Evolutionary conservation across 2,797 vertebrate genomes (phyloP), one percentile per base, ranked within the genome.

Genomic region (Diplodus sargus): DNA sequence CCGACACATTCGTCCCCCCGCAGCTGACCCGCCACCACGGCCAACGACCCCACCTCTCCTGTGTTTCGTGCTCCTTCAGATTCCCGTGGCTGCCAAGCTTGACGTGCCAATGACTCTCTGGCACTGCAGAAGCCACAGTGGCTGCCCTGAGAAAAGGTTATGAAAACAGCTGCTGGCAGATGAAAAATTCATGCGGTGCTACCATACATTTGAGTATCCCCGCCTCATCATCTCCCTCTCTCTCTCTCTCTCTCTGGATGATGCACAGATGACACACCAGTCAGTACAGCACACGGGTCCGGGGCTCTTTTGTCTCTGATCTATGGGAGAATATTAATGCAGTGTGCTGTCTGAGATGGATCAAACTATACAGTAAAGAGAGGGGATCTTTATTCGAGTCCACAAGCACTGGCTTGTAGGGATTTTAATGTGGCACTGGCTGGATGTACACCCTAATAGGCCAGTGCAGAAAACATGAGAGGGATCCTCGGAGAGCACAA

Each of bases 111-210:
- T 82, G 80, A 82, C 74, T 88, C 68, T 71, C 63, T 77, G 82
- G 68, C 79, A 84, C 74, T 81, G 71, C 69, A 73, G 77, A 84
- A 83, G 78, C 65, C 67, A 86, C 78, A 82, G 74, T 60, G 79
- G 77, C 83, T 86, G 83, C 86, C 84, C 78, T 22, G 83, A 88
- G 83, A 87, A 89, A 90, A 90, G 86, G 87, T 92, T 89, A 90
- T 60, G 77, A 88, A 91, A 91, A 92, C 90, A 93, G 89, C 90
- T 90, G 91, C 90, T 86, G 83, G 86, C 74, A 53, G 87, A 93
- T 93, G 78, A 94, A 94, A 92, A 85, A 94, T 92, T 82, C 69
- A 94, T 93, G 70, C 77, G 58, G 83, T 47, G 76, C 90, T 91
- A 79, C 80, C 76, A 82, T 87, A 87, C 85, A 83, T 93, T 90